Percentiles rank a stretch among this genome's conserved stretches.
Conservation (phyloP, 2,113 vertebrate species). For the Mystacornis crossleyi region DNA sequence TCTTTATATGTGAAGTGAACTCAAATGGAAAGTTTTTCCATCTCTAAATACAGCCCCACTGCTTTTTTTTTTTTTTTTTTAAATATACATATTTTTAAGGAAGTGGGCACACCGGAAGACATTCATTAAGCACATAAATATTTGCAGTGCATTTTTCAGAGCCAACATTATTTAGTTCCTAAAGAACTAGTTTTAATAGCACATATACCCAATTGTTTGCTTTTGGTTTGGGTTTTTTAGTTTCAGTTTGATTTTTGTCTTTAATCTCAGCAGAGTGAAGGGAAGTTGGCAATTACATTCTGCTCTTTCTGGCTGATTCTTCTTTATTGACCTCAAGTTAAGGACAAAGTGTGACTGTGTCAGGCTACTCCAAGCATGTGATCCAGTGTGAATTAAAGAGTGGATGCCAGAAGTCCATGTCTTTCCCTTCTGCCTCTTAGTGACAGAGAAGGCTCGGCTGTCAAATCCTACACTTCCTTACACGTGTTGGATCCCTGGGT, state of each 20-base stretch:
- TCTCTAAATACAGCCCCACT: background rate
- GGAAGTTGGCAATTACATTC: background rate
- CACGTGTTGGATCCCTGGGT: background rate
- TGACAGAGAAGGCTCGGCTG: background rate
- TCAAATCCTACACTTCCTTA: background rate
- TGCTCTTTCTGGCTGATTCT: background rate
- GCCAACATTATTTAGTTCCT: background rate
- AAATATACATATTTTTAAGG: background rate
- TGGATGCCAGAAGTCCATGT: background rate
- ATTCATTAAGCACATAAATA: background rate
- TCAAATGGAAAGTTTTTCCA: background rate
- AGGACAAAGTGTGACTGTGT: conserved; percentile 5
- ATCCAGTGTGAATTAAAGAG: background rate
- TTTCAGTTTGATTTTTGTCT: background rate
- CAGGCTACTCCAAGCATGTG: conserved; percentile 6
- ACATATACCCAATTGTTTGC: background rate
- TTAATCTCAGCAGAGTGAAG: background rate
- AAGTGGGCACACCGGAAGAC: background rate
- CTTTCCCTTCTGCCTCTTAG: background rate
- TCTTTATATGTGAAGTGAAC: background rate
- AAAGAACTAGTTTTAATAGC: background rate
- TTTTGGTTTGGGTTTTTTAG: background rate
- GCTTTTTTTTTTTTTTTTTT: too few species aligned
- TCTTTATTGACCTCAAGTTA: background rate
- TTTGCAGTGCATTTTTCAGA: background rate